These are phyloP conservation scores for Alectura lathami DNA, from an alignment of 2,113 vertebrate species.

Conservation along the genomic window DNA sequence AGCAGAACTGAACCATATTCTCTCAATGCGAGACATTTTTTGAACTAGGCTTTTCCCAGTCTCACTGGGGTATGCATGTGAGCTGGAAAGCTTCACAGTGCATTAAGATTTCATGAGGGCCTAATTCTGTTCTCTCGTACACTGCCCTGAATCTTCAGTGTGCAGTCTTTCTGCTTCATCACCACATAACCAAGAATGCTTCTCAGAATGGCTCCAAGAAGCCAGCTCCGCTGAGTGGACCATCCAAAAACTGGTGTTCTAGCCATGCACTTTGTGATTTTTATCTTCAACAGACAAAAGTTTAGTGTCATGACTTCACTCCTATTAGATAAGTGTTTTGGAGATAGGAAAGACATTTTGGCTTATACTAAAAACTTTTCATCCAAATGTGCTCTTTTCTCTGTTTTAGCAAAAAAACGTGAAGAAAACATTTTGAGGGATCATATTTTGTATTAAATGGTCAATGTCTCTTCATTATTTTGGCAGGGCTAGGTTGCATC, in stretches of 20 bases:
- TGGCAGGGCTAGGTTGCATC: neutral
- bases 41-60: constrained; percentile 48
- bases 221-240: neutral
- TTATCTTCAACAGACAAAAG: constrained; percentile 35
- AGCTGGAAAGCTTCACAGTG: constrained; percentile 47
- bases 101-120: constrained; percentile 63
- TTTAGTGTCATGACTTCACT: constrained; percentile 29
- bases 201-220: neutral
- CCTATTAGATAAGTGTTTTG: constrained; percentile 38
- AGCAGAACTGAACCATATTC: constrained; percentile 55
- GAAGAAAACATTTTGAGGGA: neutral
- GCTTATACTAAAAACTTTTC: neutral
- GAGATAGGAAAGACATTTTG: constrained; percentile 3
- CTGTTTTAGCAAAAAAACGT: neutral
- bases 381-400: constrained; percentile 1
- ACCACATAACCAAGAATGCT: neutral
- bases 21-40: constrained; percentile 26
- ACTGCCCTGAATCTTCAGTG: neutral
- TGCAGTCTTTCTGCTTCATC: neutral
- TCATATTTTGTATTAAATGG: neutral
- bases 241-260: neutral
- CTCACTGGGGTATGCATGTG: constrained; percentile 37
- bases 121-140: constrained; percentile 46
- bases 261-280: neutral
- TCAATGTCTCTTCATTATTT: constrained; percentile 4